Base-by-base conservation (phyloP, 2,888 invertebrate species). In the Belgica antarctica region DNA sequence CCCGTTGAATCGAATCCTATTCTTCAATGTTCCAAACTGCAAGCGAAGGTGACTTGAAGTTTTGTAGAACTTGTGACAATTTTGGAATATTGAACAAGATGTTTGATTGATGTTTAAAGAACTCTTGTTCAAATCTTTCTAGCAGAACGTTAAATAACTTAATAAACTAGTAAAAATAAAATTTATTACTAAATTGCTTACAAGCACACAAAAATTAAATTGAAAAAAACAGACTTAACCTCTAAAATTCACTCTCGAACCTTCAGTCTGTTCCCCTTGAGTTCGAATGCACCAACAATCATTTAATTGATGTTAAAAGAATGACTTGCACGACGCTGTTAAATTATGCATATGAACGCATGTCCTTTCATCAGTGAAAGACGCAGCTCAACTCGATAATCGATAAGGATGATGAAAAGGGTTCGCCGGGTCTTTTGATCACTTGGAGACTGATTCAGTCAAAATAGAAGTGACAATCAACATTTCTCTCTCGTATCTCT, bases 1-100 rank as follows among this genome's bases (percentile, higher is more conserved):
- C 87, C 90, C 89, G 73, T 85, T 84, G 3, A 92, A 75, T 0
- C 92, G 92, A 0, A 94, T 83, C 0, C 93, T 93, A 72, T 52
- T 52, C 52, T 52, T 52, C 52, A n/a, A 3, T 41, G n/a, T n/a
- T n/a, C n/a, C n/a, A n/a, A n/a, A n/a, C n/a, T n/a, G n/a, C n/a
- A 4, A 15, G 3, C 52, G 22, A 10, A 19, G 19, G n/a, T n/a
- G n/a, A n/a, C n/a, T n/a, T n/a, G n/a, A n/a, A n/a, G n/a, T n/a
- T n/a, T n/a, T n/a, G n/a, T n/a, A n/a, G n/a, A n/a, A n/a, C n/a
- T n/a, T n/a, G n/a, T n/a, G n/a, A n/a, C n/a, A n/a, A n/a, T n/a
- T n/a, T n/a, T n/a, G n/a, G n/a, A n/a, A n/a, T n/a, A n/a, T n/a
- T n/a, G n/a, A n/a, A n/a, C n/a, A n/a, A n/a, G n/a, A n/a, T n/a